Base-by-base conservation (phyloP, 2,113 vertebrate genomes). In the Spheniscus mendiculus region DNA sequence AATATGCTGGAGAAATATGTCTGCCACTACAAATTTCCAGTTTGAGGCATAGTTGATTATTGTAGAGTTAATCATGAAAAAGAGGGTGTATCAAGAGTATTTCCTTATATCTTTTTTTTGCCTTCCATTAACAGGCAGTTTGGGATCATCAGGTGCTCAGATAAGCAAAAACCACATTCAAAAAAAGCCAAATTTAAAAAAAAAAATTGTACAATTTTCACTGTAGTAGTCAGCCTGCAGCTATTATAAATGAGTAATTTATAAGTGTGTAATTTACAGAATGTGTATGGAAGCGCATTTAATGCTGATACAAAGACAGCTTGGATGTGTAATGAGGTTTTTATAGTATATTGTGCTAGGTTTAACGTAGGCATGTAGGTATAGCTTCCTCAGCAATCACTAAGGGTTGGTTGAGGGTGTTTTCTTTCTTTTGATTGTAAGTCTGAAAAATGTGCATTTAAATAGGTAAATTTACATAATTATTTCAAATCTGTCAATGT, bases 201-300 rank as follows among this genome's bases (percentile, higher is more conserved):
- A n/a, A 45, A 49, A 44, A 83, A 36, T 20, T 2, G 9, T 40
- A 38, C 38, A 63, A 73, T 63, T 90, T 82, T 84, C 66, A 90
- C 78, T 76, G 34, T 61, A 93, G 59, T 79, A 5, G 1, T 93
- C 95, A 98, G 94, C 82, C 56, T 79, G 80, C 90, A 98, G 93
- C 97, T 97, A 94, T 97, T 97, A 97, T 79, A 98, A 97, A 98
- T 97, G 92, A 98, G 94, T 93, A 95, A 97, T 98, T 98, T 97
- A 97, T 96, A 97, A 97, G 84, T 76, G 74, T 92, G 70, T 87
- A 97, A 98, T 97, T 98, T 98, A 97, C 80, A 93, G 67, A 89
- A 83, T 92, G 84, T 91, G 79, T 95, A 83, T 74, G 44, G 86
- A 77, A 94, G 61, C 2, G 0, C 62, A 83, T 96, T 98, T 97